Percentiles rank a stretch among this genome's conserved stretches.
Conservation (phyloP, 2,888 invertebrate genomes). For the Drosophila emarginata region DNA sequence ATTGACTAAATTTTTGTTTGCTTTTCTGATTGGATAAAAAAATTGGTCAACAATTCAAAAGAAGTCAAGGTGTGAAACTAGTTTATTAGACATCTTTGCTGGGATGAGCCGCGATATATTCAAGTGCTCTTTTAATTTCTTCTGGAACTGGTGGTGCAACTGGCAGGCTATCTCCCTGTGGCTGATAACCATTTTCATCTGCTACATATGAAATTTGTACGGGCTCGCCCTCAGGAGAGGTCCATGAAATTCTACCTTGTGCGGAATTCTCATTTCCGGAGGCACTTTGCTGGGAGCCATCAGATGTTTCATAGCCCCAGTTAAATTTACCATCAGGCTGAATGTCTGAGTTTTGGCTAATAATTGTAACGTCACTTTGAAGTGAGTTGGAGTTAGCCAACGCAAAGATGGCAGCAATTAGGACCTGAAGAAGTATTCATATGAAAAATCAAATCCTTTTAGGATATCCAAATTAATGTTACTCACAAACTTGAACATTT, state of each 20-base stretch:
- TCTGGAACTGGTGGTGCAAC: background rate
- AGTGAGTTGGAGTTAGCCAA: background rate
- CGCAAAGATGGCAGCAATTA: background rate
- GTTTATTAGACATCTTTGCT: conserved; percentile 32
- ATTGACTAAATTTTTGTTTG: too few relatives aligned
- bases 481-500: conserved; percentile 2
- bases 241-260: background rate
- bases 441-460: background rate
- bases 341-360: background rate
- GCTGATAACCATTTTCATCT: conserved; percentile 2
- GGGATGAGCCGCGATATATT: conserved; percentile 56
- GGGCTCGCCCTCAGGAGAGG: background rate
- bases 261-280: background rate
- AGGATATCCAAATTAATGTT: background rate
- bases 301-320: background rate
- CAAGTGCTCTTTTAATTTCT: background rate
- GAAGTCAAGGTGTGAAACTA: background rate
- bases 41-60: background rate
- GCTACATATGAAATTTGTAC: background rate
- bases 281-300: background rate
- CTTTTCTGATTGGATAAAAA: background rate
- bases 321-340: background rate
- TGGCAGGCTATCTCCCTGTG: background rate
- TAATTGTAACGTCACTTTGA: background rate
- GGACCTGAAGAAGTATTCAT: background rate